Conservation (phyloP, 2,888 invertebrate genomes). For the Ferrisia virgata region DNA sequence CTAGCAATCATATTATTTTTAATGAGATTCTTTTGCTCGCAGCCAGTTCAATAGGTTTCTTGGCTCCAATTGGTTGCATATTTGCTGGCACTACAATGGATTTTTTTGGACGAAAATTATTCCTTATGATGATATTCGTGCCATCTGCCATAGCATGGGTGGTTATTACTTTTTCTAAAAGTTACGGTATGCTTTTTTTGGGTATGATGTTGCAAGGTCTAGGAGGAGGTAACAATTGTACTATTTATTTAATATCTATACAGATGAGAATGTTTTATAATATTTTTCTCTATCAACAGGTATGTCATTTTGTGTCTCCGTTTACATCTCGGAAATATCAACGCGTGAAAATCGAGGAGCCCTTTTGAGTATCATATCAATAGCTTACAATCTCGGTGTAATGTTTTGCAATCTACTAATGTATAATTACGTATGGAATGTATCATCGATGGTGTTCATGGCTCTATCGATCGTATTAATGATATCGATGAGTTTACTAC, state of each 20-base stretch:
- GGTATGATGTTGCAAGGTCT: conserved; percentile 35
- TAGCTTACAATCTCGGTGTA: background rate
- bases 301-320: conserved; percentile 7
- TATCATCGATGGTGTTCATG: background rate
- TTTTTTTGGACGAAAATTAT: conserved; percentile 17
- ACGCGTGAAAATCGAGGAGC: background rate
- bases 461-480: background rate
- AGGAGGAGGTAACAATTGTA: conserved; percentile 12
- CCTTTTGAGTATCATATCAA: background rate
- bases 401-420: background rate
- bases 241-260: too few relatives aligned
- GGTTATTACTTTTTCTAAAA: background rate
- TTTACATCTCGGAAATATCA: conserved; percentile 31
- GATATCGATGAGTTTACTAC: background rate
- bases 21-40: background rate
- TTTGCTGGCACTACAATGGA: conserved; percentile 2
- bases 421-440: background rate
- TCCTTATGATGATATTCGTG: background rate
- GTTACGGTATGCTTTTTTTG: background rate
- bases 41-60: background rate
- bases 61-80: conserved; percentile 3
- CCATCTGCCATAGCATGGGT: background rate
- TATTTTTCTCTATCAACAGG: too few relatives aligned
- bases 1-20: too few relatives aligned
- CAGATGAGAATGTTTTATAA: too few relatives aligned